A percentile compares a stretch with the other conserved stretches of the same genome.
Evolutionary conservation across 2,797 vertebrate species (phyloP).

Genomic region (Silurus aristotelis): DNA sequence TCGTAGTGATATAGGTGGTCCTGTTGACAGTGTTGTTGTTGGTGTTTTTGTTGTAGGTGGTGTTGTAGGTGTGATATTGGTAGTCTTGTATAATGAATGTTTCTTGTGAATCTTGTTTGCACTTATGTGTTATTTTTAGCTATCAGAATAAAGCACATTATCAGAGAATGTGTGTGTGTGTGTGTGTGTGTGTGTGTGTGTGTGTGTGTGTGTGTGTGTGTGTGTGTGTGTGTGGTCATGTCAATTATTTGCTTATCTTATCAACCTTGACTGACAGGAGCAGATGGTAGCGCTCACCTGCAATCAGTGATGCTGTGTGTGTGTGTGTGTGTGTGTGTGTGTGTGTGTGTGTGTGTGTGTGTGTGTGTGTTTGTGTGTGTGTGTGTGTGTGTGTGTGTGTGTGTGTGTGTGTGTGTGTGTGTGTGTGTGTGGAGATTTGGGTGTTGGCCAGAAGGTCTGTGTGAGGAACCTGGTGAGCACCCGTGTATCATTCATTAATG

Average conservation of each 20-base stretch:
- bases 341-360: slow-evolving; percentile 2
- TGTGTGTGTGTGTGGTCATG: slow-evolving; percentile 37
- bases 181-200: slow-evolving; percentile 13
- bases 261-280: slow-evolving; percentile 43
- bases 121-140: not conserved
- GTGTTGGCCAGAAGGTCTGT: slow-evolving; percentile 46
- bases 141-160: not conserved
- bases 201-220: slow-evolving; percentile 30
- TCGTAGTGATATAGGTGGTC: too few species aligned
- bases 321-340: slow-evolving; percentile 28
- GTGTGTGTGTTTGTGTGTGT: not conserved
- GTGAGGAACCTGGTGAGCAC: slow-evolving; percentile 44
- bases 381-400: slow-evolving; percentile 27
- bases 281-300: slow-evolving; percentile 56
- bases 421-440: not conserved
- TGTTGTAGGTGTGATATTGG: too few species aligned
- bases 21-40: too few species aligned
- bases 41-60: too few species aligned
- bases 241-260: slow-evolving; percentile 48
- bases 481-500: slow-evolving; percentile 48
- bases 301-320: slow-evolving; percentile 26
- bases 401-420: not conserved
- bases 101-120: not conserved
- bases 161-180: not conserved
- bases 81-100: too few species aligned